phyloP scores from a whole-genome alignment of 1,140 invertebrate genomes.

The Laodelphax striatellus region DNA sequence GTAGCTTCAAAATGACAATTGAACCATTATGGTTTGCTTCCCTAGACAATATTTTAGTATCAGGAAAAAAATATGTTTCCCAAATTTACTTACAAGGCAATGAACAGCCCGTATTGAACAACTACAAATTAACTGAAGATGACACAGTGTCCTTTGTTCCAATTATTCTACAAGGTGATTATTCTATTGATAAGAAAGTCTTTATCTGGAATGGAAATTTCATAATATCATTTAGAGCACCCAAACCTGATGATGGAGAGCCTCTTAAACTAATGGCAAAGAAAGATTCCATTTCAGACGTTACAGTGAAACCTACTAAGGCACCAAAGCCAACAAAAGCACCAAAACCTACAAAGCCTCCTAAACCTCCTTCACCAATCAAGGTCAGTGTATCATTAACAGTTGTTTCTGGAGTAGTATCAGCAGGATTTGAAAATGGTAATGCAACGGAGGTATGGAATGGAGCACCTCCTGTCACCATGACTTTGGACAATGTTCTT shows the following conservation, averaged over 20 bases:
- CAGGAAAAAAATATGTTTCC: no score
- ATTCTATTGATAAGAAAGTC: neutral
- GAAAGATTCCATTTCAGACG: neutral
- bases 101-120: no score
- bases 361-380: neutral
- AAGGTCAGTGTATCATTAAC: slow-evolving; percentile 2
- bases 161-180: slow-evolving; percentile 3
- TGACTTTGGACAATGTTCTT: slow-evolving; percentile 8
- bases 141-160: neutral
- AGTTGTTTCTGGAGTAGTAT: neutral
- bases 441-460: slow-evolving; percentile 6
- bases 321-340: neutral
- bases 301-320: neutral
- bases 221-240: neutral
- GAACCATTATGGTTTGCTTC: no score
- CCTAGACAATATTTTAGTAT: no score
- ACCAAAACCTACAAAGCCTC: neutral
- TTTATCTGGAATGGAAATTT: slow-evolving; percentile 9
- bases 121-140: no score
- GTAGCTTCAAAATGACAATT: no score
- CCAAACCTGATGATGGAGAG: no score
- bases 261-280: no score
- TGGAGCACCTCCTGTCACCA: slow-evolving; percentile 6
- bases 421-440: slow-evolving; percentile 4
- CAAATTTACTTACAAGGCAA: no score